Evolutionary conservation across 2,888 invertebrate genomes (phyloP), one percentile per base, ranked within the genome.

Genomic region (Aethes cnicana): DNA sequence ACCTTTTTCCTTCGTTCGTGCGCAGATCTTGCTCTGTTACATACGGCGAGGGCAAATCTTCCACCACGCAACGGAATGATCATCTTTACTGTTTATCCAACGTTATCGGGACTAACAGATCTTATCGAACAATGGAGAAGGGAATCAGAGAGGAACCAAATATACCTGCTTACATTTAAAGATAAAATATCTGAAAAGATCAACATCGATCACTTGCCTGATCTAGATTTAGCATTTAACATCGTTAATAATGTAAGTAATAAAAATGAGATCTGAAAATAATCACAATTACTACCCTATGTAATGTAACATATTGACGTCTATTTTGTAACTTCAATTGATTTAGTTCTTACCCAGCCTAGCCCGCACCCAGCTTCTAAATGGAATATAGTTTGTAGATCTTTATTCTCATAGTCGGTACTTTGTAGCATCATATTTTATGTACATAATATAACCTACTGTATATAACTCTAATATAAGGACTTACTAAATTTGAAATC

Each of bases 101-200:
- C 58, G 3, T 44, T 54, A 14, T 11, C 26, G 4, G 59, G 56
- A 30, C 33, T 64, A 3, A 65, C 57, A 39, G 55, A 58, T 11
- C 41, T 58, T 2, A 56, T 63, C 4, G 50, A 62, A 17, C 30
- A 57, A 33, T 60, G 58, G 58, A 57, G 59, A 28, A 46, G 23
- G 7, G 55, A 59, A 9, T n/a, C 39, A 16, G 25, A 35, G 6
- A 48, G 55, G 5, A 53, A 56, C 11, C 54, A 64, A 26, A 52
- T 67, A 16, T 56, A 56, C 12, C 16, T 65, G 11, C 57, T 59
- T 2, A 56, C 61, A 49, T 58, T 63, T 18, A 55, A 60, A n/a
- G 48, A 61, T 18, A 53, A 44, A 9, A 42, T 50, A 32, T 18
- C 53, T 6, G 49, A 56, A 54, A 54, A 60, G 47, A 41, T 61